Conservation (phyloP, 2,888 invertebrate genomes). For the Cantharis lateralis region DNA sequence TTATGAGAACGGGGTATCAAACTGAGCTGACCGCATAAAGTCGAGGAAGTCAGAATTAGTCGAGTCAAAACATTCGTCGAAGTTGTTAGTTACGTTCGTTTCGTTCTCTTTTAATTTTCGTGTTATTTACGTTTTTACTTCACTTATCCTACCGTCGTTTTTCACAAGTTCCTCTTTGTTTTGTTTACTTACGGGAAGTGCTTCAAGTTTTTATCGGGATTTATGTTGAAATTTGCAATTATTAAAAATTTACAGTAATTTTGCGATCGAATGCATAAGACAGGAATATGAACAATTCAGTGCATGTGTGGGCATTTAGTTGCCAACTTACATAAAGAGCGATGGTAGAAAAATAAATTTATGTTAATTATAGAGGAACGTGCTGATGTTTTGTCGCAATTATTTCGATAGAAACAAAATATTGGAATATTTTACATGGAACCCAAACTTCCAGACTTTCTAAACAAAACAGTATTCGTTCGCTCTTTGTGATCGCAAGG, state of each 20-base stretch:
- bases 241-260: background rate
- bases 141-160: background rate
- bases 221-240: background rate
- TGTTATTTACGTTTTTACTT: background rate
- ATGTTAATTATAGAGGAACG: slow-evolving; percentile 15
- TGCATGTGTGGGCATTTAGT: slow-evolving; percentile 16
- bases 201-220: background rate
- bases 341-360: slow-evolving; percentile 11
- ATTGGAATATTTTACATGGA: background rate
- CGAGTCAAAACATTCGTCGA: slow-evolving; percentile 43
- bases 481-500: background rate
- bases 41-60: slow-evolving; percentile 49
- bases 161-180: background rate
- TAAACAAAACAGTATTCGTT: background rate
- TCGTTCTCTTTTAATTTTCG: slow-evolving; percentile 13
- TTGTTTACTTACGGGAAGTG: background rate
- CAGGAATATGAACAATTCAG: slow-evolving; percentile 13
- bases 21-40: slow-evolving; percentile 50
- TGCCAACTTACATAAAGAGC: background rate
- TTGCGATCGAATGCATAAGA: slow-evolving; percentile 4
- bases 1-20: slow-evolving; percentile 41
- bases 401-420: background rate
- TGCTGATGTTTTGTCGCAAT: slow-evolving; percentile 10
- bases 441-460: background rate
- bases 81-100: slow-evolving; percentile 20